Evolutionary conservation across 2,797 vertebrate genomes (phyloP), one percentile per base, ranked within the genome.

Genomic region (Gallinago stenura): DNA sequence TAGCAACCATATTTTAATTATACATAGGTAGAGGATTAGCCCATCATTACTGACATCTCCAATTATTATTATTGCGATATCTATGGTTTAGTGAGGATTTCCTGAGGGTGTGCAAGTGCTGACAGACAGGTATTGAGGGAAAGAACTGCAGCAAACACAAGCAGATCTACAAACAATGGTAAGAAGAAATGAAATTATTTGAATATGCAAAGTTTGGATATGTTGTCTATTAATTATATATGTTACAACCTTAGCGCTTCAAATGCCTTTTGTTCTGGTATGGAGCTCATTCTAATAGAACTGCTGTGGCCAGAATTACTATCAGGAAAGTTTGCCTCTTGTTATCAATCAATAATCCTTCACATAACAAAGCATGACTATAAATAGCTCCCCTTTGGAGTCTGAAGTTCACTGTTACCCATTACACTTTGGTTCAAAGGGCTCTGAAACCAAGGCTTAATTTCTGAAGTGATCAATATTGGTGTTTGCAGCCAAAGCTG

Each of bases 401-500:
- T 41, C 57, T 88, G 58, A 89, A 81, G 60, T 89, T 96, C 69
- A 61, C 31, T 45, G 39, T 72, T 80, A 65, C 24, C n/a, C 26
- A 20, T 94, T 56, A 76, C 54, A 83, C 51, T 77, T 61, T 33
- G 26, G 37, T 81, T 82, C 69, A 90, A 51, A 93, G 60, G 46
- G 81, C 53, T 89, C 53, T 78, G 54, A 86, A 90, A 30, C 25
- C 33, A 79, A 77, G 69, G 43, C 28, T 90, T 70, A 21, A 30
- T 94, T 95, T 95, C 79, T 95, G 54, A 84, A 76, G n/a, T 25
- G 71, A 95, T 97, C 93, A n/a, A 41, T 95, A 77, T 8, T 83
- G 25, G 46, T 62, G 51, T 95, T 95, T 89, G 66, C 70, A 93
- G n/a, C 76, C 82, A 79, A 70, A 91, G 60, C 68, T 89, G 61